Percentiles rank a stretch among this genome's conserved stretches.
Conservation (phyloP, 1,140 invertebrate species). For the Leptopilina boulardi region DNA sequence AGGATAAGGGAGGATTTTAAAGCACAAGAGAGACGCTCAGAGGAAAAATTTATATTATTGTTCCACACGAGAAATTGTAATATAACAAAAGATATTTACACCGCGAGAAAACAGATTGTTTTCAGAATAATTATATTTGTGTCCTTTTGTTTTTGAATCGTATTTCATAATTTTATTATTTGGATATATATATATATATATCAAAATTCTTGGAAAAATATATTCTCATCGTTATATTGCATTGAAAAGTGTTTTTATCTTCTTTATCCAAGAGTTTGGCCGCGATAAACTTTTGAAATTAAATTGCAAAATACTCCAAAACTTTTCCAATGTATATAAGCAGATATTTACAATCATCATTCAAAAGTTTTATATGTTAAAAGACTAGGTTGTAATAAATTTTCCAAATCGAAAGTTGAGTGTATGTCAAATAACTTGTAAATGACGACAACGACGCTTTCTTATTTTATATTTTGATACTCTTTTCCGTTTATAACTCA, state of each 20-base stretch:
- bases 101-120: neutral
- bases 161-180: neutral
- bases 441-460: neutral
- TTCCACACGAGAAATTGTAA: neutral
- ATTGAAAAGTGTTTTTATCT: too few species aligned
- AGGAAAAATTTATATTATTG: neutral
- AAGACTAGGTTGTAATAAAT: neutral
- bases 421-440: neutral
- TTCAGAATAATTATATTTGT: neutral
- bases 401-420: neutral
- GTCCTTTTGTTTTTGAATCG: neutral
- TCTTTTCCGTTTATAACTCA: slow-evolving; percentile 6
- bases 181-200: too few species aligned
- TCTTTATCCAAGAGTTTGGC: too few species aligned
- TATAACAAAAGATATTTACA: neutral
- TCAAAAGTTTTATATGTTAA: neutral
- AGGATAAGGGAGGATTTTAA: neutral
- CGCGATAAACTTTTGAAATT: too few species aligned
- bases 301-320: too few species aligned
- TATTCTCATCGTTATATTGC: too few species aligned
- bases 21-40: slow-evolving; percentile 1
- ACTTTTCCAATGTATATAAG: too few species aligned
- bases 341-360: too few species aligned
- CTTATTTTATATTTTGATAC: neutral
- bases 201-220: too few species aligned